Evolutionary conservation across 1,140 invertebrate species (phyloP).

Genomic region (Macrostomum lignano): DNA sequence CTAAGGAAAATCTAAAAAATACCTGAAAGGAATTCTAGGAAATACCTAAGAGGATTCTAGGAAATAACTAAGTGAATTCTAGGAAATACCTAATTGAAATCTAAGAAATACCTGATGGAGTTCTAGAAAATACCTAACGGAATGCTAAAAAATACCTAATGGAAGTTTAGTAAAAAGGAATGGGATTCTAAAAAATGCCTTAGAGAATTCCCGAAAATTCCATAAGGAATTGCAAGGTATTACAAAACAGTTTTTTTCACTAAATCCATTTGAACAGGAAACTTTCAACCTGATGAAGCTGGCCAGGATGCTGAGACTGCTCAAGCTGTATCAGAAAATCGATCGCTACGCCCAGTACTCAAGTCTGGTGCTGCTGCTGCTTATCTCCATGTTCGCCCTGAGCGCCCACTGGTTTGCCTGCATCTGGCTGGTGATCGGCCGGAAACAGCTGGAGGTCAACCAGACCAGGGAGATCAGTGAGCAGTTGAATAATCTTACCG

Average conservation of each 20-base stretch:
- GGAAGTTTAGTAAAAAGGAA: too few relatives aligned
- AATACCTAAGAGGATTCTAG: too few relatives aligned
- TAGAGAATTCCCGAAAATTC: too few relatives aligned
- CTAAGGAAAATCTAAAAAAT: too few relatives aligned
- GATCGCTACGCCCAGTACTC: slow-evolving; percentile 22
- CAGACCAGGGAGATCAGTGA: slow-evolving; percentile 17
- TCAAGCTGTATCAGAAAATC: slow-evolving; percentile 21
- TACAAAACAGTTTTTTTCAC: not conserved
- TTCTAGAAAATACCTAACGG: too few relatives aligned
- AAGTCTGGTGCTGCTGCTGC: slow-evolving; percentile 14
- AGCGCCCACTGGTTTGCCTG: slow-evolving; percentile 81
- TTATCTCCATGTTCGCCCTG: slow-evolving; percentile 20
- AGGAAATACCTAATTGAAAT: too few relatives aligned
- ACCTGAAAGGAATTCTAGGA: too few relatives aligned
- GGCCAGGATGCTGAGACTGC: slow-evolving; percentile 15
- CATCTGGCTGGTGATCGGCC: slow-evolving; percentile 88
- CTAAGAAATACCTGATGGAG: too few relatives aligned
- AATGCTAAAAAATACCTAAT: too few relatives aligned
- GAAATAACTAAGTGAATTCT: too few relatives aligned
- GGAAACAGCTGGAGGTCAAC: slow-evolving; percentile 49
- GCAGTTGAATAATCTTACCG: too few relatives aligned
- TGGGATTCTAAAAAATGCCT: too few relatives aligned
- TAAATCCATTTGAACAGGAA: not conserved
- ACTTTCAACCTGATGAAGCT: slow-evolving; percentile 16
- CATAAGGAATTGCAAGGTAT: not conserved